Base-by-base conservation (phyloP, 1,140 invertebrate species). In the Scaptomyza graminum region DNA sequence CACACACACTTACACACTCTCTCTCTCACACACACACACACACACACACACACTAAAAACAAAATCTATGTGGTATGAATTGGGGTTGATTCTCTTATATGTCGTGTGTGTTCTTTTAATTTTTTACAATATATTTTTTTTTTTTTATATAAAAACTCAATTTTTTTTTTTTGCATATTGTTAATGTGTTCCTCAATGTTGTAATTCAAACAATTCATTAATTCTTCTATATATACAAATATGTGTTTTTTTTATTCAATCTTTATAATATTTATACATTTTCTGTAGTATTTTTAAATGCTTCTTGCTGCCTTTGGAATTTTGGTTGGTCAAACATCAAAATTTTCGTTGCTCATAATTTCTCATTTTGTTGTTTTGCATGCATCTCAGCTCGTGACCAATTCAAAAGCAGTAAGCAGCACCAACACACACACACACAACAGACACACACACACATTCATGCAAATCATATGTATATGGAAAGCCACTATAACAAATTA, bases 401-500 rank as follows among this genome's bases (percentile, higher is more conserved):
- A 22, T 49, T 47, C 16, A 70, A 73, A 68, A 69, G 71, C 66
- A 81, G 82, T 72, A 78, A 87, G 82, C 82, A 71, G 81, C 72
- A 28, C 49, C 37, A 15, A 12, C 18, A 54, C 49, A 43, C 15
- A 12, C 18, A 54, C 61, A 76, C 16, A 61, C 49, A 37, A 63
- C 50, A 46, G 25, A 67, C 49, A 52, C 64, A 51, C 39, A 41
- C 39, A 56, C 64, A 49, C 50, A 41, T 57, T 44, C n/a, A 44
- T 37, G 22, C 60, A 39, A 47, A 37, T 52, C 37, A 18, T 56
- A 61, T 85, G 75, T 88, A 87, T 87, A 82, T 87, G 82, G 78
- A 81, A 64, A 87, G 82, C 83, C 83, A 80, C 64, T 59, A 64
- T 83, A 87, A 87, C 82, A 78, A 85, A 78, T 82, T 76, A 56